Evolutionary conservation across 1,140 invertebrate genomes (phyloP).

Genomic region (Mesaphorura yosii): DNA sequence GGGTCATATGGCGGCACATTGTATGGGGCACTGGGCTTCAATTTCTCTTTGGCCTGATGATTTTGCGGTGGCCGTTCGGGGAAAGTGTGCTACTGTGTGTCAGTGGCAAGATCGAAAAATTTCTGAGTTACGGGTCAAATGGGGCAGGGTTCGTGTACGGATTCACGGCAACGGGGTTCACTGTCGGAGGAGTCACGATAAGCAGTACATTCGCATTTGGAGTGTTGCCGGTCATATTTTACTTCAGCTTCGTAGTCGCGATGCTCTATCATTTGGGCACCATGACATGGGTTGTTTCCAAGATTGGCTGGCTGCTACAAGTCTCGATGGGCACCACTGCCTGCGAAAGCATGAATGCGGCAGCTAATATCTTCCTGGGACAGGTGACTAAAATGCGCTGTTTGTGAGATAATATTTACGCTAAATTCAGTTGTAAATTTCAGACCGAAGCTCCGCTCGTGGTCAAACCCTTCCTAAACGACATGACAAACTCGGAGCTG

Average conservation of each 20-base stretch:
- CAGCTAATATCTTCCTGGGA: conserved; percentile 38
- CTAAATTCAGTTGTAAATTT: neutral
- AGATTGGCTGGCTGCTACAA: conserved; percentile 64
- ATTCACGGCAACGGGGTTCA: conserved; percentile 33
- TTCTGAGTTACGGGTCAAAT: conserved; percentile 60
- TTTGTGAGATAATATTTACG: neutral
- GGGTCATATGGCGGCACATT: conserved; percentile 60
- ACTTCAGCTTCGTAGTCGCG: conserved; percentile 76
- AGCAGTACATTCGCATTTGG: conserved; percentile 62
- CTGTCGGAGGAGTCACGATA: neutral
- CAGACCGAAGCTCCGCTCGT: conserved; percentile 78
- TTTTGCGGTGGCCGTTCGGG: conserved; percentile 70
- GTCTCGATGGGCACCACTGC: conserved; percentile 67
- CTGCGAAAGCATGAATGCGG: conserved; percentile 77
- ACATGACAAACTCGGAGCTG: conserved; percentile 76
- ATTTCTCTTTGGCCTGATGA: conserved; percentile 71
- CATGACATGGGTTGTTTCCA: conserved; percentile 76
- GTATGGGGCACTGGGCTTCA: conserved; percentile 69
- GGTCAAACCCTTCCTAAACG: conserved; percentile 67
- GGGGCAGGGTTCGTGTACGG: conserved; percentile 81
- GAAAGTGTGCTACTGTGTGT: conserved; percentile 63
- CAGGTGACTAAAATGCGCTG: neutral
- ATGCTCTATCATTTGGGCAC: conserved; percentile 75
- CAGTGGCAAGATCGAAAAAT: conserved; percentile 58
- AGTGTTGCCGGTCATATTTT: conserved; percentile 74